These are phyloP conservation scores for Ridgeia piscesae DNA, from an alignment of 1,140 invertebrate species.

Conservation along the genomic window DNA sequence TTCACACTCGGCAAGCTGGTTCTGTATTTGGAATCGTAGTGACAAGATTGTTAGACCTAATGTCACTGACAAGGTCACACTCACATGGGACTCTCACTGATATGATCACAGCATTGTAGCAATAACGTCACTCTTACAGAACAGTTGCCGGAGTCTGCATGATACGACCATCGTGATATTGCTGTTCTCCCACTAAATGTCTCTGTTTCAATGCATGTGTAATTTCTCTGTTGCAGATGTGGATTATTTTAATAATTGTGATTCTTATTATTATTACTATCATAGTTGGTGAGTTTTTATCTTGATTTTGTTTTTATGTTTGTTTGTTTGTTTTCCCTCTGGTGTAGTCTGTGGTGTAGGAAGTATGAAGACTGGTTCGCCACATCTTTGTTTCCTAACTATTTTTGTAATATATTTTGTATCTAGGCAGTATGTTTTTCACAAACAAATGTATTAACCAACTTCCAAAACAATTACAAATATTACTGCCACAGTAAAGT, in stretches of 20 bases:
- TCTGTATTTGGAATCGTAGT: too few species aligned
- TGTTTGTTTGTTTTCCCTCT: not conserved
- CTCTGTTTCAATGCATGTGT: constrained; percentile 12
- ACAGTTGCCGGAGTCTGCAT: not conserved
- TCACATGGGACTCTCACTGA: not conserved
- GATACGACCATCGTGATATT: not conserved
- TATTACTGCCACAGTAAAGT: not conserved
- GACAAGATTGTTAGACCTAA: not conserved
- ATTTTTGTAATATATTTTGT: too few species aligned
- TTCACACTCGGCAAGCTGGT: too few species aligned
- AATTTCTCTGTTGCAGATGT: constrained; percentile 38
- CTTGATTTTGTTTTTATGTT: constrained; percentile 1
- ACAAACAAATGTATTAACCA: not conserved
- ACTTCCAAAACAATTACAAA: not conserved
- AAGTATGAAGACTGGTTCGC: not conserved
- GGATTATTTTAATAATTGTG: constrained; percentile 41
- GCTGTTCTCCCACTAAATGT: not conserved
- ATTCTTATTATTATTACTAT: constrained; percentile 45
- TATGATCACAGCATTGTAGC: not conserved
- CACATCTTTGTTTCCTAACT: not conserved
- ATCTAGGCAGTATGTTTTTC: too few species aligned
- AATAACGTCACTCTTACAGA: not conserved
- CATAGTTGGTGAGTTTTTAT: constrained; percentile 42
- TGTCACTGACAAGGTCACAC: not conserved
- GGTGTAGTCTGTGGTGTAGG: not conserved